Evolutionary conservation across 2,888 invertebrate species (phyloP).

Genomic region (Norana najaformis): DNA sequence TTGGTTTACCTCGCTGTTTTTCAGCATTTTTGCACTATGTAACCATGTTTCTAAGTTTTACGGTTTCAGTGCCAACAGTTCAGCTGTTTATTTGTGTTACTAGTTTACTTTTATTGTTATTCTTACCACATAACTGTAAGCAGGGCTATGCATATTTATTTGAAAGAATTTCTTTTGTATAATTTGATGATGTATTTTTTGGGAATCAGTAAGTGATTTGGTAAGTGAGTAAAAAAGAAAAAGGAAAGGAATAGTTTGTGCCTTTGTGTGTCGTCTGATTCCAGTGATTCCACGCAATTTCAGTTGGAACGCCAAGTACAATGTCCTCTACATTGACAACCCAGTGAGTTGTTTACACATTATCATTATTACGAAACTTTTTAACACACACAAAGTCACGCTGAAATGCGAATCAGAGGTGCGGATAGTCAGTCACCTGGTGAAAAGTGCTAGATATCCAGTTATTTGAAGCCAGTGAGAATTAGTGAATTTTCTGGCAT

Average conservation of each 20-base stretch:
- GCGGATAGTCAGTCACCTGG: too few relatives aligned
- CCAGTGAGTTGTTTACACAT: slow-evolving; percentile 76
- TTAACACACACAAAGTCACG: too few relatives aligned
- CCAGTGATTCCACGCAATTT: slow-evolving; percentile 71
- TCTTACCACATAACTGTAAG: not conserved
- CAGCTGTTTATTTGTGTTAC: not conserved
- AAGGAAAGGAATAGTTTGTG: not conserved
- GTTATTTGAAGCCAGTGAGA: too few relatives aligned
- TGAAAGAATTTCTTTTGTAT: not conserved
- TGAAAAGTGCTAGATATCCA: too few relatives aligned
- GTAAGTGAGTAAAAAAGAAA: not conserved
- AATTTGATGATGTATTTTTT: not conserved
- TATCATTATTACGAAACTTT: too few relatives aligned
- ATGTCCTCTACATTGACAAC: slow-evolving; percentile 86
- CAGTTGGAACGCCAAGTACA: slow-evolving; percentile 79
- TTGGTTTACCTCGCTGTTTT: too few relatives aligned
- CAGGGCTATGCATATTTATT: not conserved
- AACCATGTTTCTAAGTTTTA: not conserved
- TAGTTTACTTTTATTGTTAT: too few relatives aligned
- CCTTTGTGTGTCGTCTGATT: slow-evolving; percentile 35
- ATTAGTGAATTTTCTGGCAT: too few relatives aligned
- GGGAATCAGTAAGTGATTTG: not conserved
- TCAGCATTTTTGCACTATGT: too few relatives aligned
- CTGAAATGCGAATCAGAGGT: too few relatives aligned
- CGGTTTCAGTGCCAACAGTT: not conserved